These are phyloP conservation scores for Orthosia gothica DNA, from an alignment of 2,888 invertebrate genomes.

Conservation along the genomic window DNA sequence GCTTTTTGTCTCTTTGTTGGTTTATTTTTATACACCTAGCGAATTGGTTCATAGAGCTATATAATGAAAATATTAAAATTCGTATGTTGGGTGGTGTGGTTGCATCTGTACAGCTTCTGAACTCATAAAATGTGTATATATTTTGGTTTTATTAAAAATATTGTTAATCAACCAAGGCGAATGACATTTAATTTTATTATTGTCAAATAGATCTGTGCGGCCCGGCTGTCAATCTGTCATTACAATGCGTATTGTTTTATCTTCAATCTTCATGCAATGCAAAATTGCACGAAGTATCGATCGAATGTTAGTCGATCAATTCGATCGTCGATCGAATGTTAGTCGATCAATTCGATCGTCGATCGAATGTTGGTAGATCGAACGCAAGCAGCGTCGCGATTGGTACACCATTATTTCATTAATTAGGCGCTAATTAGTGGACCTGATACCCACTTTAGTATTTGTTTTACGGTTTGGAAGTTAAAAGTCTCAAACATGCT, in stretches of 20 bases:
- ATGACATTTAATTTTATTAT: background rate
- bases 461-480: background rate
- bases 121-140: background rate
- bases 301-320: background rate
- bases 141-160: background rate
- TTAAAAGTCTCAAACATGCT: background rate
- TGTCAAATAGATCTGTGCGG: background rate
- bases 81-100: background rate
- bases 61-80: constrained; percentile 1
- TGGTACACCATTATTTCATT: background rate
- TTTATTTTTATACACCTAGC: constrained; percentile 42
- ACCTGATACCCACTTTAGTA: background rate
- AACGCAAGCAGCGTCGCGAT: too few species aligned
- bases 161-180: background rate
- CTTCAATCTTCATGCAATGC: constrained; percentile 10
- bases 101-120: background rate
- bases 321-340: constrained; percentile 15
- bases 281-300: constrained; percentile 2
- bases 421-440: background rate
- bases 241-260: constrained; percentile 17
- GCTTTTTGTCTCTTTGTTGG: constrained; percentile 74
- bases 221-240: background rate
- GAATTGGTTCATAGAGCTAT: background rate
- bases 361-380: background rate
- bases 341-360: too few species aligned